These are phyloP conservation scores for Hirtodrosophila trivittata DNA, from an alignment of 2,888 invertebrate genomes.

Conservation along the genomic window DNA sequence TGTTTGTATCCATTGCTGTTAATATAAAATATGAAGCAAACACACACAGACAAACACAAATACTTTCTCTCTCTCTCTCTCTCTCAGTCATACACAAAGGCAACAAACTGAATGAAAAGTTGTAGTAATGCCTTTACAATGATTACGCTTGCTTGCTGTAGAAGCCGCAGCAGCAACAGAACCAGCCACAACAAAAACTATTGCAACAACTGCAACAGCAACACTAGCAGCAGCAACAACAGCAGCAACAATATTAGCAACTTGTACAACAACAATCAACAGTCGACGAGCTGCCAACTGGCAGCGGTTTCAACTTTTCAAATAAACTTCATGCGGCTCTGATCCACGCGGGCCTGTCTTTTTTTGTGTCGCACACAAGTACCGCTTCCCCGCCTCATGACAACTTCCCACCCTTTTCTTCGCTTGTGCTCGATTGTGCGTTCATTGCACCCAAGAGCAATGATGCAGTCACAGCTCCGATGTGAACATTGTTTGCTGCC, in stretches of 20 bases:
- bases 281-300: constrained; percentile 45
- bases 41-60: constrained; percentile 3
- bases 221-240: constrained; percentile 15
- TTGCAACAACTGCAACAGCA: constrained; percentile 29
- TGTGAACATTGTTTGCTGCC: constrained; percentile 51
- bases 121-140: constrained; percentile 72
- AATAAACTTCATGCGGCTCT: constrained; percentile 66
- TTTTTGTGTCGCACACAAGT: constrained; percentile 14
- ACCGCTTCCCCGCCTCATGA: not conserved
- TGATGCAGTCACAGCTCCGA: constrained; percentile 29
- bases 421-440: constrained; percentile 63
- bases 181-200: constrained; percentile 22
- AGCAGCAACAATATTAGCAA: constrained; percentile 9
- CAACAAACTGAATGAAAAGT: constrained; percentile 64
- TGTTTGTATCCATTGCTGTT: constrained; percentile 32
- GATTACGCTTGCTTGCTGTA: constrained; percentile 51
- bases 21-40: constrained; percentile 50
- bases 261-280: constrained; percentile 24
- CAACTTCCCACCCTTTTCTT: constrained; percentile 3
- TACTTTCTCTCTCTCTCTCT: constrained; percentile 11
- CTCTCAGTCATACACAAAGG: constrained; percentile 30
- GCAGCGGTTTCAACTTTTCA: constrained; percentile 67
- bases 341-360: constrained; percentile 39
- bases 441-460: constrained; percentile 70
- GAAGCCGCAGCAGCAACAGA: constrained; percentile 5